phyloP scores from a whole-genome alignment of 1,140 invertebrate species.

The Lethrus apterus region DNA sequence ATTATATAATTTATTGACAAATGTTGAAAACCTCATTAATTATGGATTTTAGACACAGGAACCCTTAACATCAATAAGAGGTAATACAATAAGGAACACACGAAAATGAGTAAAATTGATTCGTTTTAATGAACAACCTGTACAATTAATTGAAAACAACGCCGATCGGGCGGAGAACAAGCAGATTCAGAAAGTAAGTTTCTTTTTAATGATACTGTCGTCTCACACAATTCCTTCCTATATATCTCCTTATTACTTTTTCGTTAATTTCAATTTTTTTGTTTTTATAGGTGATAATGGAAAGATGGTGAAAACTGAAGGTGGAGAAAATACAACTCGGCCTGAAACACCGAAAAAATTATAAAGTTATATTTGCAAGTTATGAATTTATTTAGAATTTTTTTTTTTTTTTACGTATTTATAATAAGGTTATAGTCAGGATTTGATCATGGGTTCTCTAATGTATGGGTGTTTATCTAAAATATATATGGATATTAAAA shows the following conservation, averaged over 20 bases:
- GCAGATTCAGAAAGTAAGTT: slow-evolving; percentile 41
- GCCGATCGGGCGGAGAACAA: slow-evolving; percentile 45
- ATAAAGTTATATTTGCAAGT: not conserved
- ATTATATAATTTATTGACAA: no score
- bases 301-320: slow-evolving; percentile 30
- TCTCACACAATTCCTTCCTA: no score
- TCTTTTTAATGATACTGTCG: no score
- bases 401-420: not conserved
- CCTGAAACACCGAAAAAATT: slow-evolving; percentile 1
- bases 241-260: no score
- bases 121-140: no score
- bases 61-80: no score
- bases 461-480: not conserved
- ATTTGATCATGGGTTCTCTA: not conserved
- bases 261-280: no score
- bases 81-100: no score
- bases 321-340: not conserved
- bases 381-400: not conserved
- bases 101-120: no score
- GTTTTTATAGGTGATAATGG: slow-evolving; percentile 26
- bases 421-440: not conserved
- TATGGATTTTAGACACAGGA: no score
- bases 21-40: no score
- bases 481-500: not conserved
- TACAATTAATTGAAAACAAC: no score